These are phyloP conservation scores for Telenomus remus DNA, from an alignment of 1,140 invertebrate species.

Conservation along the genomic window DNA sequence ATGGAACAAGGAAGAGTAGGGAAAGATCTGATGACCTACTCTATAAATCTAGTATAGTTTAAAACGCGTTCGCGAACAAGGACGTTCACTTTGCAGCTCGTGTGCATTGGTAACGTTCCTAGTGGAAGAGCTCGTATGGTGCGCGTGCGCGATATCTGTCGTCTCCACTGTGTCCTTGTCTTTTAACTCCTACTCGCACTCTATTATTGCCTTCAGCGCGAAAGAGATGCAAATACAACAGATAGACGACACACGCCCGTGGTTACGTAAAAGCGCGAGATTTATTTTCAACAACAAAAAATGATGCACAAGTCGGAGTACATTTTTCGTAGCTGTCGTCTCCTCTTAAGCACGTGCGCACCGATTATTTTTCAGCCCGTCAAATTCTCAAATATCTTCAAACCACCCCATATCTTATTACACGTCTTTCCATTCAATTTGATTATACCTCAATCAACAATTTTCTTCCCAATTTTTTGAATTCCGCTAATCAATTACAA, in stretches of 20 bases:
- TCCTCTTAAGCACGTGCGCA: background rate
- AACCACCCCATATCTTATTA: too few species aligned
- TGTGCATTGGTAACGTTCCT: slow-evolving; percentile 35
- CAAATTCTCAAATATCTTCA: too few species aligned
- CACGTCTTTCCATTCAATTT: too few species aligned
- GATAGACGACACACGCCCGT: slow-evolving; percentile 42
- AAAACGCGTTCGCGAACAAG: slow-evolving; percentile 52
- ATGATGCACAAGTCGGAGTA: slow-evolving; percentile 26
- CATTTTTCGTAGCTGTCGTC: slow-evolving; percentile 27
- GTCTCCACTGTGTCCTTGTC: slow-evolving; percentile 43
- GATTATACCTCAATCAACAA: too few species aligned
- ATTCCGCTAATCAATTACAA: too few species aligned
- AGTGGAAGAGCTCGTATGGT: slow-evolving; percentile 35
- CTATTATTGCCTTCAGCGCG: slow-evolving; percentile 46
- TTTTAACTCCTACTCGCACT: slow-evolving; percentile 52
- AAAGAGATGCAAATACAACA: slow-evolving; percentile 45
- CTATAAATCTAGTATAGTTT: slow-evolving; percentile 55
- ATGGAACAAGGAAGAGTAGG: slow-evolving; percentile 23
- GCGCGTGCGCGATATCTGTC: slow-evolving; percentile 27
- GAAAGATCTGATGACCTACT: slow-evolving; percentile 51
- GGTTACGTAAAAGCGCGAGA: slow-evolving; percentile 41
- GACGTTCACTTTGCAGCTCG: slow-evolving; percentile 43
- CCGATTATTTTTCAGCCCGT: too few species aligned
- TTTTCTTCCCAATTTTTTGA: too few species aligned
- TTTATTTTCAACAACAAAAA: slow-evolving; percentile 54